Percentiles rank a stretch among this genome's conserved stretches.
phyloP scores from a whole-genome alignment of 2,113 vertebrate species.

The Leuciscus idus region DNA sequence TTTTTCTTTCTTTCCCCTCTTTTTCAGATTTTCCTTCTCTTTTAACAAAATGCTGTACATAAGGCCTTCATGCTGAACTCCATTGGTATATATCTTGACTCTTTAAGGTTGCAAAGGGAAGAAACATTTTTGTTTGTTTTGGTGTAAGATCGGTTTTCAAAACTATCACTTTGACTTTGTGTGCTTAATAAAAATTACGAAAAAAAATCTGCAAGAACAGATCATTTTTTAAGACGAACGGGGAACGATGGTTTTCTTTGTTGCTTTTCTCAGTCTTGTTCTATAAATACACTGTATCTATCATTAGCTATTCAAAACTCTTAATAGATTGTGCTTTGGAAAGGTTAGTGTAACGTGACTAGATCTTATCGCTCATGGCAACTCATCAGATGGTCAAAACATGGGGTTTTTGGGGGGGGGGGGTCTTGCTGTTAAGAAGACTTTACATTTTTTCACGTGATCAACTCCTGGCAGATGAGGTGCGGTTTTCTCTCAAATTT shows the following conservation, averaged over 20 bases:
- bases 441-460: slow-evolving; percentile 79
- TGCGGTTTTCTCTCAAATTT: slow-evolving; percentile 78
- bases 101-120: slow-evolving; percentile 84
- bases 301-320: slow-evolving; percentile 89
- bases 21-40: slow-evolving; percentile 28
- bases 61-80: slow-evolving; percentile 86
- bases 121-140: slow-evolving; percentile 69
- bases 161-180: slow-evolving; percentile 87
- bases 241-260: slow-evolving; percentile 69
- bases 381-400: slow-evolving; percentile 88
- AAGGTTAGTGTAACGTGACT: slow-evolving; percentile 89
- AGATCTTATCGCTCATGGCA: slow-evolving; percentile 84
- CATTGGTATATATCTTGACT: slow-evolving; percentile 83
- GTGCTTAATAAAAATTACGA: slow-evolving; percentile 81
- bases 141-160: slow-evolving; percentile 85
- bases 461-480: slow-evolving; percentile 84
- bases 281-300: slow-evolving; percentile 90
- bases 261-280: slow-evolving; percentile 68
- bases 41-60: slow-evolving; percentile 92
- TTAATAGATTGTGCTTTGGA: slow-evolving; percentile 91
- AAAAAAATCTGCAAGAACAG: slow-evolving; percentile 72
- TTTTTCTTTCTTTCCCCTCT: slow-evolving; percentile 86
- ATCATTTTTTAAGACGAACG: slow-evolving; percentile 67
- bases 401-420: slow-evolving; percentile 54
- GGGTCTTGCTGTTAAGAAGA: slow-evolving; percentile 83